phyloP scores from a whole-genome alignment of 2,113 vertebrate species.

The Mormyrus lacerda region DNA sequence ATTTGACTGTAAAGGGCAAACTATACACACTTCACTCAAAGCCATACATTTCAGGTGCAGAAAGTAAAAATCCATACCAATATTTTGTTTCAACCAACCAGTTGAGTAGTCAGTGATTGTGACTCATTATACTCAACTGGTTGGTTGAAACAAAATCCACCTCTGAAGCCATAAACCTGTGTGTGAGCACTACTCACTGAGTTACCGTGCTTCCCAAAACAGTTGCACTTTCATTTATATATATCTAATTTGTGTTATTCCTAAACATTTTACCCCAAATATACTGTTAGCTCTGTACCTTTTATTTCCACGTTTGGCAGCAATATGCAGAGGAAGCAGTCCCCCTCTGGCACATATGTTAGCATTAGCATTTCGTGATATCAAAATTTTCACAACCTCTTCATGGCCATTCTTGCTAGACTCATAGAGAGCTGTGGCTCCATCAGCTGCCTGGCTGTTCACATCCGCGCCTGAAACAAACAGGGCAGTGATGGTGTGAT shows the following conservation, averaged over 20 bases:
- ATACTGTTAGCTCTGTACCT: constrained; percentile 47
- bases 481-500: not conserved
- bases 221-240: not conserved
- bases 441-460: constrained; percentile 77
- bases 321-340: constrained; percentile 72
- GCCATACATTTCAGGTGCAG: not conserved
- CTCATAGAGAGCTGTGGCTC: constrained; percentile 75
- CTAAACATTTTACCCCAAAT: not conserved
- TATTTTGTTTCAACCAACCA: no score
- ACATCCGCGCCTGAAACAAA: constrained; percentile 65
- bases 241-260: not conserved
- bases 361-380: constrained; percentile 74
- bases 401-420: constrained; percentile 75
- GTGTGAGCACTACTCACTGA: not conserved
- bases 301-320: constrained; percentile 69
- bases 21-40: not conserved
- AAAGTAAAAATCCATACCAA: no score
- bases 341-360: constrained; percentile 76
- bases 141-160: not conserved
- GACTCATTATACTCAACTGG: no score
- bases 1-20: not conserved
- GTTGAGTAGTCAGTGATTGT: no score
- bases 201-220: not conserved
- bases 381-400: constrained; percentile 66
- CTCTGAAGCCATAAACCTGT: not conserved